Evolutionary conservation across 2,113 vertebrate genomes (phyloP).

Genomic region (Nothocercus julius): DNA sequence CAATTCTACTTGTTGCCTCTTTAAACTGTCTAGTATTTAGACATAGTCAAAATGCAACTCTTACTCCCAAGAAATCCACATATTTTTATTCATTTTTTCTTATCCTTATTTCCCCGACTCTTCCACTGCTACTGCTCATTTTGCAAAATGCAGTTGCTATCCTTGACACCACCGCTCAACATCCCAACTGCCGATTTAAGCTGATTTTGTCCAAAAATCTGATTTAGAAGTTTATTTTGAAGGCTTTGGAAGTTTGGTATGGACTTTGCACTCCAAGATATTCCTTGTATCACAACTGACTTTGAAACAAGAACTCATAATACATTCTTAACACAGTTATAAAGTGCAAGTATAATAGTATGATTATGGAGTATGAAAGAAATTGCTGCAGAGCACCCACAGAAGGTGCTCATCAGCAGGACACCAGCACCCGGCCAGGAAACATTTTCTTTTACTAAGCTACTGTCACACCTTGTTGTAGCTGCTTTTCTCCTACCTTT

Average conservation of each 20-base stretch:
- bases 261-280: not conserved
- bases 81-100: not conserved
- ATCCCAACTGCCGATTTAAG: not conserved
- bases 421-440: not conserved
- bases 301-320: not conserved
- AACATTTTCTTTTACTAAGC: not conserved
- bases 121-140: not conserved
- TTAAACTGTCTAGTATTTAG: not conserved
- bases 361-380: not conserved
- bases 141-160: not conserved
- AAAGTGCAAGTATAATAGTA: not conserved
- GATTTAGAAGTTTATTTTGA: not conserved
- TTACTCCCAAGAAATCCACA: not conserved
- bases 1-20: not conserved
- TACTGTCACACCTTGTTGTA: rapidly evolving
- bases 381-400: not conserved
- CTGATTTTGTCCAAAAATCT: not conserved
- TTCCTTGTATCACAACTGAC: not conserved
- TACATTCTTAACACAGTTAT: rapidly evolving
- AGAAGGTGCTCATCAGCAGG: not conserved
- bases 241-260: not conserved
- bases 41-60: not conserved
- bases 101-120: not conserved
- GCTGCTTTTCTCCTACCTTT: not conserved
- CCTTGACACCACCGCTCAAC: rapidly evolving